A percentile compares a stretch with the other conserved stretches of the same genome.
Evolutionary conservation across 2,888 invertebrate species (phyloP).

Genomic region (Ditylenchus weischeri): DNA sequence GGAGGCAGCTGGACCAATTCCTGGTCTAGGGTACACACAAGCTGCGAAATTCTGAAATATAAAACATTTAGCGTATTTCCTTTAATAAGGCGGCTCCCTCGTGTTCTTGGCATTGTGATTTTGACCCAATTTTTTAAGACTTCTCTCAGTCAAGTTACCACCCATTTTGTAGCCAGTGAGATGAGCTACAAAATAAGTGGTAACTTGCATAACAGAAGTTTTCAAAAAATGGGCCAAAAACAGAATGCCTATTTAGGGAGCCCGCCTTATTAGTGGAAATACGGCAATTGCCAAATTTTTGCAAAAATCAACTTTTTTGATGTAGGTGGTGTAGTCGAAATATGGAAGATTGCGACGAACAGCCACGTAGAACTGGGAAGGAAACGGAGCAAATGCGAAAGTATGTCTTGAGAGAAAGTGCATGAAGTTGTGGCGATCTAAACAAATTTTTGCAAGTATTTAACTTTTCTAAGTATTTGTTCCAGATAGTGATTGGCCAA

Average conservation of each 20-base stretch:
- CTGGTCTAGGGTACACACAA: constrained; percentile 10
- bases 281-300: neutral
- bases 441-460: constrained; percentile 9
- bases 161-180: too few species aligned
- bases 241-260: too few species aligned
- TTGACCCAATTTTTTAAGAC: too few species aligned
- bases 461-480: neutral
- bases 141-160: too few species aligned
- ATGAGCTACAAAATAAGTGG: too few species aligned
- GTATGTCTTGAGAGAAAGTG: constrained; percentile 51
- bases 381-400: constrained; percentile 58
- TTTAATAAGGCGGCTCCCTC: too few species aligned
- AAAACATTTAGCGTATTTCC: constrained; percentile 1
- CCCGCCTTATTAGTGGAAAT: too few species aligned
- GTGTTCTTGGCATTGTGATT: too few species aligned
- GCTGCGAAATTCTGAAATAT: constrained; percentile 13
- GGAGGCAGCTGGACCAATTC: neutral
- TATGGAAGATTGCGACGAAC: constrained; percentile 56
- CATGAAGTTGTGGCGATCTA: constrained; percentile 44
- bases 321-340: constrained; percentile 54
- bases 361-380: constrained; percentile 55
- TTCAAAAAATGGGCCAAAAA: too few species aligned
- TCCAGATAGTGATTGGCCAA: too few species aligned
- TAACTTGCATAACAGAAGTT: too few species aligned
- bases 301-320: constrained; percentile 39